Percentiles rank a stretch among this genome's conserved stretches.
phyloP scores from a whole-genome alignment of 35 echinoderm and acorn worm species.

The Apostichopus parvimensis region DNA sequence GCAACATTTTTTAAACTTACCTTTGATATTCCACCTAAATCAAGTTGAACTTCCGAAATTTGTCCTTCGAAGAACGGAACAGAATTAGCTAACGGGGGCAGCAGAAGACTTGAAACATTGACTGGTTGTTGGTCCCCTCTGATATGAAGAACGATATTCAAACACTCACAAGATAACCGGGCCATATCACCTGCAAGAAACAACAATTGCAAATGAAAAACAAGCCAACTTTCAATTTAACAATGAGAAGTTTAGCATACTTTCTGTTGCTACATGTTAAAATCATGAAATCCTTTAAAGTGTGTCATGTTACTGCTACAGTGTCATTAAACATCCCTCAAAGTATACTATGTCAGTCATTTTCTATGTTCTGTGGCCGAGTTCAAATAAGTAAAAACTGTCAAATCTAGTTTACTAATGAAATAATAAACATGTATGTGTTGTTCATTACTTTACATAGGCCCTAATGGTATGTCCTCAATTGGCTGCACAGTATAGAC shows the following conservation, averaged over 20 bases:
- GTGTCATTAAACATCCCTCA: too few species aligned
- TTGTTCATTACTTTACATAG: too few species aligned
- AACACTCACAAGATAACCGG: slow-evolving; percentile 75
- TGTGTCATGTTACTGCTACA: background rate
- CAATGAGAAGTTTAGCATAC: too few species aligned
- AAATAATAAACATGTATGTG: too few species aligned
- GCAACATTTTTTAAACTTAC: slow-evolving; percentile 34
- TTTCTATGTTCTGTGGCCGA: too few species aligned
- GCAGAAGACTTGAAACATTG: slow-evolving; percentile 53
- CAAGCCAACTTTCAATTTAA: too few species aligned
- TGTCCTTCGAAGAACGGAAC: slow-evolving; percentile 71
- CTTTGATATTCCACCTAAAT: slow-evolving; percentile 85
- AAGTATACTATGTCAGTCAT: too few species aligned
- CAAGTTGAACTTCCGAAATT: slow-evolving; percentile 71
- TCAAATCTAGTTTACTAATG: too few species aligned
- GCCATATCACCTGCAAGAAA: slow-evolving; percentile 63
- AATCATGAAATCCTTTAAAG: background rate
- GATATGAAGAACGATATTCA: slow-evolving; percentile 82
- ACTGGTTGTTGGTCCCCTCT: slow-evolving; percentile 46
- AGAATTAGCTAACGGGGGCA: slow-evolving; percentile 31
- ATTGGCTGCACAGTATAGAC: too few species aligned
- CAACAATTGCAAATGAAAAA: background rate
- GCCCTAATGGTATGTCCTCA: too few species aligned
- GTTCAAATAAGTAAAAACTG: too few species aligned
- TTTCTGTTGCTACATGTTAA: too few species aligned